phyloP scores from a whole-genome alignment of 1,140 invertebrate genomes.

The Atopsyche davidsoni region DNA sequence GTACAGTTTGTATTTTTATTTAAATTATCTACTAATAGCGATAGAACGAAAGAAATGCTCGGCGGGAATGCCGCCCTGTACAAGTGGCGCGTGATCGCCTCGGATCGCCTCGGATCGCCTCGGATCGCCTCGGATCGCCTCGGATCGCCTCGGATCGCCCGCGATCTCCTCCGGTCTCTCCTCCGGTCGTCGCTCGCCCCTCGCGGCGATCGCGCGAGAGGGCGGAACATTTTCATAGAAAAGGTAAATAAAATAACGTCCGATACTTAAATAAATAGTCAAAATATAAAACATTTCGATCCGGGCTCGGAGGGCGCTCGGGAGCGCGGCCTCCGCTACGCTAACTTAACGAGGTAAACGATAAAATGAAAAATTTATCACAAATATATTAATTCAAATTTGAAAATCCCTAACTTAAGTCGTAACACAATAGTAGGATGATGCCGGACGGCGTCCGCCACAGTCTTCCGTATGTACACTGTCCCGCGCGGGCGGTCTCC shows the following conservation, averaged over 20 bases:
- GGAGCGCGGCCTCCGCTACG: background rate
- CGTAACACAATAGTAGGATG: conserved; percentile 28
- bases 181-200: background rate
- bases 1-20: conserved; percentile 22
- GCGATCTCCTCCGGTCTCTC: too few species aligned
- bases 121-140: too few species aligned
- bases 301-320: conserved; percentile 14
- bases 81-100: conserved; percentile 4
- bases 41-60: conserved; percentile 25
- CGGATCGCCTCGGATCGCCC: too few species aligned
- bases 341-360: conserved; percentile 22
- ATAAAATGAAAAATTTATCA: conserved; percentile 31
- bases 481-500: conserved; percentile 11
- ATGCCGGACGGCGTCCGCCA: conserved; percentile 25
- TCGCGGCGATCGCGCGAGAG: conserved; percentile 5
- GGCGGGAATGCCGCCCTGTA: conserved; percentile 9
- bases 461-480: conserved; percentile 19
- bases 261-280: conserved; percentile 30
- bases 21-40: conserved; percentile 29
- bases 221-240: conserved; percentile 30
- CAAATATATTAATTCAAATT: conserved; percentile 31
- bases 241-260: conserved; percentile 29
- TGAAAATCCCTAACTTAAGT: conserved; percentile 28
- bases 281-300: conserved; percentile 31
- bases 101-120: too few species aligned